These are phyloP conservation scores for Acanthaster planci DNA, from an alignment of 35 echinoderm and acorn worm species.

Conservation along the genomic window DNA sequence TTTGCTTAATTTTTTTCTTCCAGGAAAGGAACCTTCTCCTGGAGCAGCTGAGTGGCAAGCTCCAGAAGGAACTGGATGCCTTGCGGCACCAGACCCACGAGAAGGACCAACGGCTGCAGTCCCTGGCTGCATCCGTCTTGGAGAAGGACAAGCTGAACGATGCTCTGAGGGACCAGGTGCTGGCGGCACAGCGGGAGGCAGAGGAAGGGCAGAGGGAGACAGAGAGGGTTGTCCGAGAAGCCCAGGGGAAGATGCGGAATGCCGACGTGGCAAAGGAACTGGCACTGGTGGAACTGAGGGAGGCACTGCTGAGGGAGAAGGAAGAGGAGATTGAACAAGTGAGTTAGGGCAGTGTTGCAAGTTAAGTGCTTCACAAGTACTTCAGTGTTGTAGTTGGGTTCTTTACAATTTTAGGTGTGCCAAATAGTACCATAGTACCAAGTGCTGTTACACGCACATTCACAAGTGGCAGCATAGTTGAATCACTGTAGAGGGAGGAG, in stretches of 20 bases:
- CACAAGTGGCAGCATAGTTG: no score
- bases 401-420: no score
- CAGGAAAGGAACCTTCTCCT: background rate
- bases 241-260: conserved; percentile 5
- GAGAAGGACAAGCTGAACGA: conserved; percentile 26
- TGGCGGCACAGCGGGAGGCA: conserved; percentile 20
- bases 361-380: no score
- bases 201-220: background rate
- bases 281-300: conserved; percentile 63
- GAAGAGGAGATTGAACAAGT: conserved; percentile 68
- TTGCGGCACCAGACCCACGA: conserved; percentile 37
- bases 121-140: background rate
- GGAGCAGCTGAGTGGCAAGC: conserved; percentile 9
- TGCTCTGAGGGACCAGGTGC: conserved; percentile 29
- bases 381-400: no score
- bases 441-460: no score
- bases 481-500: no score
- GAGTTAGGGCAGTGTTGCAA: no score
- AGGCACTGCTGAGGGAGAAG: conserved; percentile 72
- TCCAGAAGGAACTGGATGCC: conserved; percentile 43
- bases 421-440: no score
- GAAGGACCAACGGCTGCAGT: conserved; percentile 15
- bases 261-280: conserved; percentile 41
- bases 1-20: background rate
- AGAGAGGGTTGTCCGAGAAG: conserved; percentile 9